Base-by-base conservation (phyloP, 2,888 invertebrate species). In the Belgica antarctica region DNA sequence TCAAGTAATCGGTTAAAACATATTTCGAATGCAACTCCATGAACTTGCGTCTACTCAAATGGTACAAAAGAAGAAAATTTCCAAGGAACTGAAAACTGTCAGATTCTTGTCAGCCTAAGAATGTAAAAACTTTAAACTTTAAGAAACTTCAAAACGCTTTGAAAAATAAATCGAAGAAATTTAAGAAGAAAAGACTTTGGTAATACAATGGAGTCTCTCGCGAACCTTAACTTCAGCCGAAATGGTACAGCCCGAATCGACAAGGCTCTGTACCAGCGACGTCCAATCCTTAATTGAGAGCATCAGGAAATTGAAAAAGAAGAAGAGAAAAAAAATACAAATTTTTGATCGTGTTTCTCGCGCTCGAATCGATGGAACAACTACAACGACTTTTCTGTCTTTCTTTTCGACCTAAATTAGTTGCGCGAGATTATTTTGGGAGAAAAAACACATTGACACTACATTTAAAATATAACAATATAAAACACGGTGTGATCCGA, bases 181-280 rank as follows among this genome's bases (percentile, higher is more conserved):
- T 19, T 31, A 61, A 61, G 24, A 15, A 41, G 10, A 63, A 41
- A 24, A 63, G 46, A 63, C n/a, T n/a, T n/a, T n/a, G n/a, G n/a
- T n/a, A n/a, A n/a, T 24, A 17, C 25, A 8, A 41, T 63, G 8
- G 34, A 27, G 15, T 27, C 22, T 22, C 3, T 5, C 24, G 31
- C 68, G 68, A 68, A 89, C 89, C 86, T 86, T 86, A 79, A 86
- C 83, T 84, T 89, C 88, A 78, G 89, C 87, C 83, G 87, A 88
- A 85, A 89, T 88, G 82, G 88, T 87, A 85, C 89, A 89, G 82
- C 89, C 89, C 78, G 89, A 88, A 83, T 89, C 90, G 84, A 89
- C 87, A 81, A 90, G 87, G 82, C 89, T 89, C 85, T 89, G 89
- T 83, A 90, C 88, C 85, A 90, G 83, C 85, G 89, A 89, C 84